Evolutionary conservation across 2,888 invertebrate genomes (phyloP), one percentile per base, ranked within the genome.

Genomic region (Caradrina clavipalpis): DNA sequence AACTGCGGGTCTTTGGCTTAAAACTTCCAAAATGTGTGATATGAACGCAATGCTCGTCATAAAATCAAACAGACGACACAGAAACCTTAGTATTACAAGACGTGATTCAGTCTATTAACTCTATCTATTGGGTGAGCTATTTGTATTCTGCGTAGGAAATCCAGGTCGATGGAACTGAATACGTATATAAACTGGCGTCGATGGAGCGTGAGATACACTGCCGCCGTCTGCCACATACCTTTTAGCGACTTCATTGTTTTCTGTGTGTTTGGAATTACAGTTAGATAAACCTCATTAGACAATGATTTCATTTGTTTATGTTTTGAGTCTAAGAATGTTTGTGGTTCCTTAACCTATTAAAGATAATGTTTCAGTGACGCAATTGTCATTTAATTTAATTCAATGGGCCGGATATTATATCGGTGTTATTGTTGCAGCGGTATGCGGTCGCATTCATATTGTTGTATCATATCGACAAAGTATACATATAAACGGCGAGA

Each of bases 71-170:
- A 69, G 56, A 74, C 55, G 73, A 75, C 73, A 73, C 63, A 83
- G 74, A 65, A 78, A 76, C 56, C 74, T 35, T 55, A 69, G 73
- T 72, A 75, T 73, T 79, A 81, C 73, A 75, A 74, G 80, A 85
- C 74, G 51, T 81, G 80, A 82, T 76, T 77, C 84, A 83, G 75
- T 81, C 83, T 84, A 80, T 74, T 83, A 77, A 80, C 70, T 83
- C 81, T 83, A 84, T 86, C 76, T 86, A 87, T 85, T 79, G 80
- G 81, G 83, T 78, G 82, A 82, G 81, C 79, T 86, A 89, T 90
- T 89, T 88, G 87, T 89, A 90, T 91, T 91, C 90, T 86, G 86
- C 80, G 85, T 87, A 87, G 84, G 84, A 82, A 89, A 92, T 89
- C 87, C 88, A 87, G 90, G 91, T 87, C 90, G 91, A 82, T 86